phyloP scores from a whole-genome alignment of 2,888 invertebrate genomes.

The Rotaria sp. region DNA sequence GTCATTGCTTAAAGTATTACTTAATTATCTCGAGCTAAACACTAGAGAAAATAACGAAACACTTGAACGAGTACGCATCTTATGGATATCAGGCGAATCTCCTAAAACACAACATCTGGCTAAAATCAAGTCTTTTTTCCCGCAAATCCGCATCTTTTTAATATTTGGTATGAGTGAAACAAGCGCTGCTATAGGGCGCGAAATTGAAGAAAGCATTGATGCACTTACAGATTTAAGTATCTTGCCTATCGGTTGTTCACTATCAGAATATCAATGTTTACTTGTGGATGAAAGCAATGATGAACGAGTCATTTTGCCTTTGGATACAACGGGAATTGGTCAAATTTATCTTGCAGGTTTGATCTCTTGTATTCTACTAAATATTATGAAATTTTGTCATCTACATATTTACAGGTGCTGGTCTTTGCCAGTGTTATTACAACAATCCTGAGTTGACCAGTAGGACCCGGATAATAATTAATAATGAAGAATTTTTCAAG shows the following conservation, averaged over 20 bases:
- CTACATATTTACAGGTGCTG: neutral
- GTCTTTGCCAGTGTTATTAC: neutral
- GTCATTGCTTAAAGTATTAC: neutral
- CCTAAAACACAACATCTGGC: neutral
- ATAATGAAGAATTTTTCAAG: neutral
- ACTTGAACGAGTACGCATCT: neutral
- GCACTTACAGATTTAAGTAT: neutral
- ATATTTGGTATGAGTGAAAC: neutral
- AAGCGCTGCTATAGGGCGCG: neutral
- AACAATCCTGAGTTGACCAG: neutral
- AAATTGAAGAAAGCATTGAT: neutral
- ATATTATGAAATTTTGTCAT: neutral
- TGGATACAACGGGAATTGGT: neutral
- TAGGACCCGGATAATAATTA: neutral
- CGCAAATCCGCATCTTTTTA: neutral
- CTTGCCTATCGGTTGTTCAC: neutral
- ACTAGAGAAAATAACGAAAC: too few species aligned
- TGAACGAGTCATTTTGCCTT: neutral
- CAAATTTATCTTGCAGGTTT: neutral
- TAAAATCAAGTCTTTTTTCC: neutral
- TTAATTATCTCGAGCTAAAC: neutral
- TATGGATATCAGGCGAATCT: neutral
- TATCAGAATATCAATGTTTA: neutral
- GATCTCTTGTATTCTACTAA: neutral
- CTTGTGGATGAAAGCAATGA: neutral